Evolutionary conservation across 2,888 invertebrate genomes (phyloP).

Genomic region (Lepidocyrtinus sp.): DNA sequence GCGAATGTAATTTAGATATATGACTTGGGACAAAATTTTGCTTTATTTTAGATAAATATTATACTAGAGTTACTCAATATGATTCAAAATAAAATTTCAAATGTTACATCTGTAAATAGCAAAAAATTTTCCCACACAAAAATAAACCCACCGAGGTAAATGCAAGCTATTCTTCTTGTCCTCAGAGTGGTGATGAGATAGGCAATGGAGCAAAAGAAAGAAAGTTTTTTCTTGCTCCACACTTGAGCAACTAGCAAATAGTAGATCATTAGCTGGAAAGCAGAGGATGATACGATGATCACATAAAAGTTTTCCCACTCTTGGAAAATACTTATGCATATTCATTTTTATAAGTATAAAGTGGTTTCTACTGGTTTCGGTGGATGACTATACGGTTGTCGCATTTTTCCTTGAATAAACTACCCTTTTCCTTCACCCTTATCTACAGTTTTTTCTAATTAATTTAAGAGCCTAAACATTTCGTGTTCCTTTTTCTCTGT

Average conservation of each 20-base stretch:
- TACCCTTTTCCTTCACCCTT: conserved; percentile 61
- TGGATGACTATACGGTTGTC: conserved; percentile 21
- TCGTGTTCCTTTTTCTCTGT: conserved; percentile 13
- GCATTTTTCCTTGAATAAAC: conserved; percentile 18
- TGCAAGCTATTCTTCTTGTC: conserved; percentile 14
- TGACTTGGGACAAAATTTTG: too few species aligned
- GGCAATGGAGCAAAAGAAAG: conserved; percentile 34
- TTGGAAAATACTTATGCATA: conserved; percentile 23
- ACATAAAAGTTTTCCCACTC: background rate
- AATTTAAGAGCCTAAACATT: conserved; percentile 68
- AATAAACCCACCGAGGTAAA: conserved; percentile 7
- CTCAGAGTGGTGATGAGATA: conserved; percentile 25
- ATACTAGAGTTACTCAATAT: too few species aligned
- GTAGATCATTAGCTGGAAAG: conserved; percentile 40
- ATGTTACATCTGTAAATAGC: too few species aligned
- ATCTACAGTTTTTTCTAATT: conserved; percentile 70
- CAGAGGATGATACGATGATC: conserved; percentile 19
- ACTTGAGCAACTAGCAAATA: conserved; percentile 26
- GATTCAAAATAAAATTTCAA: too few species aligned
- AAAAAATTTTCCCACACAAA: background rate
- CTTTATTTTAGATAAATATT: too few species aligned
- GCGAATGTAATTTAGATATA: too few species aligned
- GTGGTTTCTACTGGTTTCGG: background rate
- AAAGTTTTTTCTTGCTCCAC: conserved; percentile 14
- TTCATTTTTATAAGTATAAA: conserved; percentile 6